These are phyloP conservation scores for Lordiphosa andalusiaca DNA, from an alignment of 2,888 invertebrate genomes.

Conservation along the genomic window DNA sequence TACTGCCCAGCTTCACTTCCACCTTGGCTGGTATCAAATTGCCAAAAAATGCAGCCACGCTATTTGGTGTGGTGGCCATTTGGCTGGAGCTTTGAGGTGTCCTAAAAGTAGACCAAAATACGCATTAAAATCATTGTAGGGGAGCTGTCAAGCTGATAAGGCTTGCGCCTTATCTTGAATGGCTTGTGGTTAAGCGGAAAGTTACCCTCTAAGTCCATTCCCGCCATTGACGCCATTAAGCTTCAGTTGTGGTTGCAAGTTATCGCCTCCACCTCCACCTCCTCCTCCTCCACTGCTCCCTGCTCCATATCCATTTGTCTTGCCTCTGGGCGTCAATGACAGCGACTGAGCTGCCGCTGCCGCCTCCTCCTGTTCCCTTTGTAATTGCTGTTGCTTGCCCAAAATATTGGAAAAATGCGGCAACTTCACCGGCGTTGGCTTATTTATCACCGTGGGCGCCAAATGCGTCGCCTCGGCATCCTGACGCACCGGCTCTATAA, in stretches of 20 bases:
- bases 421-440: constrained; percentile 79
- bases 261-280: constrained; percentile 51
- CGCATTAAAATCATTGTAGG: neutral
- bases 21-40: constrained; percentile 80
- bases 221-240: constrained; percentile 61
- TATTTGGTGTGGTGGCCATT: constrained; percentile 54
- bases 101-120: constrained; percentile 32
- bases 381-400: constrained; percentile 58
- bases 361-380: constrained; percentile 39
- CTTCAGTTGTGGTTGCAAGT: constrained; percentile 77
- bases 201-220: constrained; percentile 43
- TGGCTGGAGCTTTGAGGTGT: constrained; percentile 61
- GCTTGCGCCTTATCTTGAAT: constrained; percentile 12
- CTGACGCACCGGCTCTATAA: constrained; percentile 85
- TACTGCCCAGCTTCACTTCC: constrained; percentile 75
- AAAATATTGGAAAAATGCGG: constrained; percentile 76
- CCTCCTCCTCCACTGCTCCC: neutral
- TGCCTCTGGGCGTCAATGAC: constrained; percentile 2
- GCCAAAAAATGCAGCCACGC: constrained; percentile 77
- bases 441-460: constrained; percentile 79
- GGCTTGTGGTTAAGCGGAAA: constrained; percentile 4
- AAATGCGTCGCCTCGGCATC: constrained; percentile 58
- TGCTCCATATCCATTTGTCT: constrained; percentile 33
- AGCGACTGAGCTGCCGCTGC: constrained; percentile 12
- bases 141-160: constrained; percentile 3